These are phyloP conservation scores for Bombycilla garrulus DNA, from an alignment of 2,113 vertebrate species.

Conservation along the genomic window DNA sequence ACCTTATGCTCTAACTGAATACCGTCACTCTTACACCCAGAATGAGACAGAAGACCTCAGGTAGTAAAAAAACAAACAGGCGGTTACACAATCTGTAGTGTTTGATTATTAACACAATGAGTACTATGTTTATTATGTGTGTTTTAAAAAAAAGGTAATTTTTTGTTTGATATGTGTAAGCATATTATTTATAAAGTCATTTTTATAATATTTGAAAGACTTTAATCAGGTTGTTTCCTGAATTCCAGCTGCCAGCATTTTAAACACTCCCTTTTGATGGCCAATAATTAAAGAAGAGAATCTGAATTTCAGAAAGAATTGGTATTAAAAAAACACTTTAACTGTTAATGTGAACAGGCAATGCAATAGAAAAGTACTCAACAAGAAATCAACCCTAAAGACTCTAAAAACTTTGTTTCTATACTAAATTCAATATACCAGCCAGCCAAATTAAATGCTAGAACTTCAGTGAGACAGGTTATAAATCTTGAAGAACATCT, in stretches of 20 bases:
- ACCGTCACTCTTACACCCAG: background rate
- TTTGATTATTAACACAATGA: background rate
- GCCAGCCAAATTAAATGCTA: background rate
- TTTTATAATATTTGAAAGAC: background rate
- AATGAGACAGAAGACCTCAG: background rate
- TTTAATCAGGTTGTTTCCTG: background rate
- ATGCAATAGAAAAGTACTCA: background rate
- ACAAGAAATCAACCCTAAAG: background rate
- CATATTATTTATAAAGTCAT: background rate
- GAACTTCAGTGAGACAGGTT: background rate
- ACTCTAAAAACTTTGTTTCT: background rate
- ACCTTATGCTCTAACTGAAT: background rate
- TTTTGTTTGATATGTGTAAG: background rate
- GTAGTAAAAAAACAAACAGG: background rate
- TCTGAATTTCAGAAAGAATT: background rate
- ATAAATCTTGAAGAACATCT: background rate
- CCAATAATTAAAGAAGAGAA: background rate
- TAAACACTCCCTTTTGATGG: background rate
- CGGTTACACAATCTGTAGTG: background rate
- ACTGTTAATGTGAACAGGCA: background rate
- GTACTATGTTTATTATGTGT: background rate
- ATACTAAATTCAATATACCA: background rate
- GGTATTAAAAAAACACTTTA: background rate
- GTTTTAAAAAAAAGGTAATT: background rate
- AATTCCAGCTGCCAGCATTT: background rate